A percentile compares a stretch with the other conserved stretches of the same genome.
Evolutionary conservation across 2,113 vertebrate genomes (phyloP).

Genomic region (Cololabis saira): DNA sequence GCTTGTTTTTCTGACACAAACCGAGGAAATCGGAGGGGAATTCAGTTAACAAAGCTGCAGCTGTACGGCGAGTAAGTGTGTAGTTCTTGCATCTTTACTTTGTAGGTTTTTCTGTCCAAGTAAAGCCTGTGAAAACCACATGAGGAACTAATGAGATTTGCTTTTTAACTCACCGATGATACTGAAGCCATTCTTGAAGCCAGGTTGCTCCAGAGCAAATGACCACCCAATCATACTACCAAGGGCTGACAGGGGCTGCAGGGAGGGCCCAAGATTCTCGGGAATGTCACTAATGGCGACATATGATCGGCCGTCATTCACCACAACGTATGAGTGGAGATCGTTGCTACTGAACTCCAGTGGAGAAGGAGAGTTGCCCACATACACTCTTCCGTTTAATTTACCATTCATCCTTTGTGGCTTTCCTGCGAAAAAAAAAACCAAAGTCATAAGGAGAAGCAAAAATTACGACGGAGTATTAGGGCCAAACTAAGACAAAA

Average conservation of each 20-base stretch:
- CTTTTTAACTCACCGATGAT: slow-evolving; percentile 84
- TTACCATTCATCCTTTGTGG: slow-evolving; percentile 96
- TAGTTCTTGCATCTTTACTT: too few relatives aligned
- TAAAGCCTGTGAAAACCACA: too few relatives aligned
- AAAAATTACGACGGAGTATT: too few relatives aligned
- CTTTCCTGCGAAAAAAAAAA: slow-evolving; percentile 81
- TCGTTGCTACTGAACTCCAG: slow-evolving; percentile 87
- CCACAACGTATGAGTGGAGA: slow-evolving; percentile 95
- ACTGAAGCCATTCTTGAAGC: slow-evolving; percentile 93
- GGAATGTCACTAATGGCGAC: slow-evolving; percentile 95
- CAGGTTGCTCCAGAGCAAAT: slow-evolving; percentile 93
- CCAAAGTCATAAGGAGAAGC: not conserved
- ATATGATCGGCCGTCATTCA: slow-evolving; percentile 93
- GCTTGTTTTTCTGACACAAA: slow-evolving; percentile 10
- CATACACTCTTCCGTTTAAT: slow-evolving; percentile 87
- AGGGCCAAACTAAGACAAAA: too few relatives aligned
- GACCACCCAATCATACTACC: slow-evolving; percentile 95
- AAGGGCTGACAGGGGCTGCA: slow-evolving; percentile 88
- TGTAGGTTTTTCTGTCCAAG: too few relatives aligned
- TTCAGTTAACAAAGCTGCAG: slow-evolving; percentile 53
- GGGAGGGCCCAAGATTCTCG: slow-evolving; percentile 83
- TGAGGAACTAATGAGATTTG: not conserved
- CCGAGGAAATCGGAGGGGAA: slow-evolving; percentile 55
- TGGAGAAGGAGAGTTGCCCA: slow-evolving; percentile 83
- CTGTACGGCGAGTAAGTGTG: slow-evolving; percentile 25